A percentile compares a stretch with the other conserved stretches of the same genome.
These are phyloP conservation scores for Tympanuchus pallidicinctus DNA, from an alignment of 2,113 vertebrate species.

Conservation along the genomic window DNA sequence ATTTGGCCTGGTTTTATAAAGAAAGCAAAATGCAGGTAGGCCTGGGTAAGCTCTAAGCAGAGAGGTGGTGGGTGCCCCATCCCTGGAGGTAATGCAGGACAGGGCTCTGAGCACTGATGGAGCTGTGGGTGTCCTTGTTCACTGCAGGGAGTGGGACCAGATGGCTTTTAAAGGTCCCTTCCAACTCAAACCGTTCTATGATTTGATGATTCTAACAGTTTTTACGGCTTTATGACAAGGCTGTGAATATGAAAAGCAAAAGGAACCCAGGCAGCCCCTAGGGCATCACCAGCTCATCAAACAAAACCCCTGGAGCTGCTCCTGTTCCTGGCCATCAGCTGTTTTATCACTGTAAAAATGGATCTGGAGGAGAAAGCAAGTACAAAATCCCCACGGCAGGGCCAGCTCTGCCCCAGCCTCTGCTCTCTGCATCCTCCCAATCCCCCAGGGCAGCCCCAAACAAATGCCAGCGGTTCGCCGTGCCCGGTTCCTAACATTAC, in stretches of 20 bases:
- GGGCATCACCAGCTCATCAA: background rate
- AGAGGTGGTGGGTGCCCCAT: no score
- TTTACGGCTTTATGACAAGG: background rate
- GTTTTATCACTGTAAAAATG: background rate
- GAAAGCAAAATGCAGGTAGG: background rate
- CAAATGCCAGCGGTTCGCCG: background rate
- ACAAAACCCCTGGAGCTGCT: background rate
- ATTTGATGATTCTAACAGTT: background rate
- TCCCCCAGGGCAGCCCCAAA: background rate
- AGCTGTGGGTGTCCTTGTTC: no score
- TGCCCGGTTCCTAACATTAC: background rate
- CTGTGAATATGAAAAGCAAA: background rate
- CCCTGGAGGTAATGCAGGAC: no score
- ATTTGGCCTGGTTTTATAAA: rapidly evolving
- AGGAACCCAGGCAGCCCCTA: background rate
- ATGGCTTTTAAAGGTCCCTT: no score
- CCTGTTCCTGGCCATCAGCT: background rate
- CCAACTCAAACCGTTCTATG: no score
- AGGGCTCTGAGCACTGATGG: no score
- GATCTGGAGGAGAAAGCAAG: background rate
- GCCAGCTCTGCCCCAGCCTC: background rate
- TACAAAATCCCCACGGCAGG: background rate
- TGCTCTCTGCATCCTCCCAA: background rate
- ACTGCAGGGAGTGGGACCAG: no score
- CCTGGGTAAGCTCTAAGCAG: background rate